Evolutionary conservation across 2,888 invertebrate genomes (phyloP).

Genomic region (Microplitis deprimator): DNA sequence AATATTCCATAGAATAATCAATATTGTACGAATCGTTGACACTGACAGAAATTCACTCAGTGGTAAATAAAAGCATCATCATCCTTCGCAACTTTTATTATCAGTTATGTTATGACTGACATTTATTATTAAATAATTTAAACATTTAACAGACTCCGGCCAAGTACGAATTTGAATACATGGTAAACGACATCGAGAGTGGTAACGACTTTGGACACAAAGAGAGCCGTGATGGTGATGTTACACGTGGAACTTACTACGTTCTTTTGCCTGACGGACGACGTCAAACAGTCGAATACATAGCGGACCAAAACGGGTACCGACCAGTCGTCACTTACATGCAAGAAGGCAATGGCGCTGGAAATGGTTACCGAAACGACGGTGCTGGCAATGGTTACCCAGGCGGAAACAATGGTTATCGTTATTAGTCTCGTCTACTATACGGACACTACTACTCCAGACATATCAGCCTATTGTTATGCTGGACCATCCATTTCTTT

Average conservation of each 20-base stretch:
- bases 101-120: background rate
- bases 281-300: conserved; percentile 78
- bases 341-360: conserved; percentile 68
- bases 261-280: conserved; percentile 70
- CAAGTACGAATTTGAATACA: conserved; percentile 71
- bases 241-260: conserved; percentile 69
- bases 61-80: too few relatives aligned
- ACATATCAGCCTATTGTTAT: conserved; percentile 3
- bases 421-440: conserved; percentile 48
- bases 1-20: too few relatives aligned
- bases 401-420: conserved; percentile 53
- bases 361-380: conserved; percentile 50
- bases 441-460: conserved; percentile 25
- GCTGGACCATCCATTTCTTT: conserved; percentile 13
- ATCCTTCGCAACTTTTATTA: background rate
- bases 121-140: conserved; percentile 11
- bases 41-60: too few relatives aligned
- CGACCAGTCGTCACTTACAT: conserved; percentile 80
- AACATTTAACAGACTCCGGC: conserved; percentile 64
- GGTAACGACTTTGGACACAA: conserved; percentile 70
- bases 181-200: conserved; percentile 68
- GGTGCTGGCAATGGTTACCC: conserved; percentile 44
- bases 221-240: conserved; percentile 69
- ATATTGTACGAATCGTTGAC: too few relatives aligned
- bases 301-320: conserved; percentile 80